Evolutionary conservation across 2,113 vertebrate genomes (phyloP), one percentile per base, ranked within the genome.

Genomic region (Vanacampus margaritifer): DNA sequence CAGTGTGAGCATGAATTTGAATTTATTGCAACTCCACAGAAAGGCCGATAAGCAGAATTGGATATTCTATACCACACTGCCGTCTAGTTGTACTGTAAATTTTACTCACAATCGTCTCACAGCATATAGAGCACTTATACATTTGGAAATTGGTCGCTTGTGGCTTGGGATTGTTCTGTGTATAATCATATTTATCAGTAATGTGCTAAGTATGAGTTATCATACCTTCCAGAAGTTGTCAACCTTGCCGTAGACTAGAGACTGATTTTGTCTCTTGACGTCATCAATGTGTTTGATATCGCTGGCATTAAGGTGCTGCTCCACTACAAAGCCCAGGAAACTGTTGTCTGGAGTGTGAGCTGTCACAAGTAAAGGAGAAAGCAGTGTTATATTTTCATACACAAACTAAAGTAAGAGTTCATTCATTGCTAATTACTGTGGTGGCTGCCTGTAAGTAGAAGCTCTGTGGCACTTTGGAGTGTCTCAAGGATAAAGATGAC

Each of bases 301-400:
- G 37, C 97, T 99, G 90, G 96, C 94, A 77, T 99, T 99, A 63
- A 99, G 94, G 80, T 99, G 95, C 81, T 99, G 97, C 88, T 99
- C 97, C 54, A 99, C 97, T 56, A 99, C 97, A 61, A 99, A 99
- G 26, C 97, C 97, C 86, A 99, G 92, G 86, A 99, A 99, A 65
- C 95, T 99, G 92, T 99, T 99, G 87, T 99, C 97, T 0, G 97
- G 97, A 2, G 97, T 99, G 85, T 99, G 97, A 89, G 97, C 97
- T 99, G 90, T 5, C 70, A 66, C 19, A 39, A 26, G 28, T 65
- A 23, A 21, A 1, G 46, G 7, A 61, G 12, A 64, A 10, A 11
- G 16, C 37, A 0, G 13, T 41, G 24, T 11, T 35, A 39, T 41
- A 56, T 17, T 45, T 45, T n/a, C 21, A 67, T 51, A 45, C 21